Base-by-base conservation (phyloP, 1,140 invertebrate species). In the Ceratosolen solmsi region DNA sequence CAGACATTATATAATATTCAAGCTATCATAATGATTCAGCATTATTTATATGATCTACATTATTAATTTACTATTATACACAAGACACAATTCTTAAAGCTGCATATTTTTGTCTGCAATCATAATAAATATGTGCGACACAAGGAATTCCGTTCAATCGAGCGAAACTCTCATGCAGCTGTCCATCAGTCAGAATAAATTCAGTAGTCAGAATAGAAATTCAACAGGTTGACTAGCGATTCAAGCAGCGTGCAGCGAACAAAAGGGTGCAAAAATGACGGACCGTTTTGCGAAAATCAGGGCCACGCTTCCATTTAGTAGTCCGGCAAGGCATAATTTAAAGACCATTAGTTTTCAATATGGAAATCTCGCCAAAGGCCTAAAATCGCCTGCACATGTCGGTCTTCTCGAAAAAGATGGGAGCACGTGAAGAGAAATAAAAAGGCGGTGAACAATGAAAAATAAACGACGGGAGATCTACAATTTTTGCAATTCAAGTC, bases 401-500 rank as follows among this genome's bases (percentile, higher is more conserved):
- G 70, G 5, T n/a, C 17, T 51, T 49, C 70, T 49, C 46, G 70
- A 56, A 27, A 41, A 41, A 41, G 36, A 51, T 11, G 27, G 9
- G 41, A 51, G 41, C 4, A 30, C 41, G 41, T 41, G 41, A 46
- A 49, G 51, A 17, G 51, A 22, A 27, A 51, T 30, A 51, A 65
- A 77, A 77, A 41, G 41, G 30, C 0, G 68, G 58, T 27, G 65
- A 68, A 74, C 54, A 63, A 80, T 74, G 58, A 75, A 80, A 80
- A 80, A 80, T 74, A 80, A 80, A 80, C 56, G 58, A 80, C 70
- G 72, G 58, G 79, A 74, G 79, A 41, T 80, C 56, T 80, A 80
- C 79, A 80, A 80, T 80, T 80, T 80, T 80, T 80, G 79, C 71
- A 75, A 80, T 80, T 75, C 79, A 68, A 80, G 71, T 80, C 71